Percentiles rank a stretch among this genome's conserved stretches.
Evolutionary conservation across 1,140 invertebrate species (phyloP).

Genomic region (Tribolium madens): DNA sequence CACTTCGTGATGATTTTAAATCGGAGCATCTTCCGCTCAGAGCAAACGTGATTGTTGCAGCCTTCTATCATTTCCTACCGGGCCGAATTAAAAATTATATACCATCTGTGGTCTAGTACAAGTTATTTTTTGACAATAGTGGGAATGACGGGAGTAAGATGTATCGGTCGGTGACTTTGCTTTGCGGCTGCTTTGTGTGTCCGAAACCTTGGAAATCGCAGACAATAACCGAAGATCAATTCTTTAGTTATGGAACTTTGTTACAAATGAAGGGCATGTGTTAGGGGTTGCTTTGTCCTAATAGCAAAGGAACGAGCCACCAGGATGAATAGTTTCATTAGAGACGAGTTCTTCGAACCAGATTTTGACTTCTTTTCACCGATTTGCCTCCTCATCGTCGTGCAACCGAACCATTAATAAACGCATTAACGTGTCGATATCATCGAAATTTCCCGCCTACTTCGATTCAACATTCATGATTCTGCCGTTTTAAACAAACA

Average conservation of each 20-base stretch:
- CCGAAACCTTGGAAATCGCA: constrained; percentile 10
- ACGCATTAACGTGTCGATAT: constrained; percentile 15
- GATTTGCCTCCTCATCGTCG: background rate
- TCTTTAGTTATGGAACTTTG: background rate
- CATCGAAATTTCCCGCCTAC: background rate
- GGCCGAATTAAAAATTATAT: constrained; percentile 14
- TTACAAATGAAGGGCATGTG: constrained; percentile 23
- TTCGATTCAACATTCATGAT: too few relatives aligned
- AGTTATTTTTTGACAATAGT: constrained; percentile 11
- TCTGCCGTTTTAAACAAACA: too few relatives aligned
- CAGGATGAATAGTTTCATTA: constrained; percentile 10
- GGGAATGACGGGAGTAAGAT: constrained; percentile 22
- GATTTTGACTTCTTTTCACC: constrained; percentile 3
- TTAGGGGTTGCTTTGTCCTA: background rate
- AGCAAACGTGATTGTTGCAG: background rate
- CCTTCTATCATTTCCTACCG: constrained; percentile 26
- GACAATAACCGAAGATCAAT: constrained; percentile 5
- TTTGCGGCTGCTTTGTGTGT: constrained; percentile 11
- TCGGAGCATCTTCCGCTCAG: background rate
- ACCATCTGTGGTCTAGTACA: background rate
- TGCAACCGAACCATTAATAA: constrained; percentile 23
- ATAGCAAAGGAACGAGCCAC: constrained; percentile 6
- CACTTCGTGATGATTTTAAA: constrained; percentile 11
- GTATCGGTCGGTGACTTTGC: constrained; percentile 24
- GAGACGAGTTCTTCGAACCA: background rate